Percentiles rank a stretch among this genome's conserved stretches.
These are phyloP conservation scores for Triplophysa rosa DNA, from an alignment of 2,113 vertebrate genomes.

Conservation along the genomic window DNA sequence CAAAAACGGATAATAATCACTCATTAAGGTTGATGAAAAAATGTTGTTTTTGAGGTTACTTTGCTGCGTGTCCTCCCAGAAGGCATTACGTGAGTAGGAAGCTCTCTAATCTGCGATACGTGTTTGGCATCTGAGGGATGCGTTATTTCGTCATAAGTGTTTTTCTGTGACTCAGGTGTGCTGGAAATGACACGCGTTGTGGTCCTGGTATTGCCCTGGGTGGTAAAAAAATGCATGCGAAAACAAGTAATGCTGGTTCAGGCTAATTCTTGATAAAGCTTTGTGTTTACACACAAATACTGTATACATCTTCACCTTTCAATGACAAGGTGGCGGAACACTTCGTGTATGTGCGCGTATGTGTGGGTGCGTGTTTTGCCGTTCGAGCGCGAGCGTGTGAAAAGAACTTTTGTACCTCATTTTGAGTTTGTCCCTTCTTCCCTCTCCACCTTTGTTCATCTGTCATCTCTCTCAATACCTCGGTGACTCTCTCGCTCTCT, in stretches of 20 bases:
- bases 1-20: background rate
- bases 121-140: constrained; percentile 14
- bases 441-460: constrained; percentile 55
- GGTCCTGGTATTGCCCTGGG: constrained; percentile 19
- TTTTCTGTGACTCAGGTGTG: background rate
- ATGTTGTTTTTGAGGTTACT: background rate
- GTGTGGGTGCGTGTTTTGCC: constrained; percentile 1
- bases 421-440: constrained; percentile 35
- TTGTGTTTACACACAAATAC: background rate
- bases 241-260: constrained; percentile 52
- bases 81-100: background rate
- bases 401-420: constrained; percentile 30
- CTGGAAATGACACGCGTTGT: background rate
- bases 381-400: constrained; percentile 31
- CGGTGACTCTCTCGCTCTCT: constrained; percentile 34
- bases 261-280: constrained; percentile 17
- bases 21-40: background rate
- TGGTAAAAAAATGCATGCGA: constrained; percentile 21
- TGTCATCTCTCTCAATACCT: constrained; percentile 54
- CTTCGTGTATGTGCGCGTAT: background rate
- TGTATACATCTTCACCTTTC: background rate
- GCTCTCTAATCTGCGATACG: background rate
- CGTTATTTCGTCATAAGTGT: constrained; percentile 6
- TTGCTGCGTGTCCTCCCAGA: background rate
- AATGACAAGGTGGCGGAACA: background rate